Conservation (phyloP, 1,140 invertebrate species). For the Brachionus angularis region DNA sequence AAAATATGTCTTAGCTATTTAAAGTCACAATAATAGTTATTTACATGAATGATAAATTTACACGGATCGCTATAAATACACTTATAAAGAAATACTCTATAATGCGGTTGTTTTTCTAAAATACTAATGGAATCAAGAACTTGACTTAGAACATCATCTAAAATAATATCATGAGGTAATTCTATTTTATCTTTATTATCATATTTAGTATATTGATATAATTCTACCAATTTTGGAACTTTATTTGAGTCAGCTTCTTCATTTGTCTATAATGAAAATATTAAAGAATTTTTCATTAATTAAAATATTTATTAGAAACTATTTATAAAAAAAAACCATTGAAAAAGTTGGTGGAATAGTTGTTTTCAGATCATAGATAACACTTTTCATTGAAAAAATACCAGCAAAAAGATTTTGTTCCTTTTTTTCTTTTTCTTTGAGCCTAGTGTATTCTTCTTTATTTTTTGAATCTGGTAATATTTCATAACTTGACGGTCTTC, state of each 20-base stretch:
- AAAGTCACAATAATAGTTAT: too few species aligned
- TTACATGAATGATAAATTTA: slow-evolving; percentile 35
- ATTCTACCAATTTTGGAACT: slow-evolving; percentile 26
- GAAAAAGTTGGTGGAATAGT: slow-evolving; percentile 9
- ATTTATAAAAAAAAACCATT: too few species aligned
- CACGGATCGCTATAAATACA: background rate
- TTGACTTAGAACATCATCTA: slow-evolving; percentile 2
- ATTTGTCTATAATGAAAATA: slow-evolving; percentile 11
- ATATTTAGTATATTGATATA: slow-evolving; percentile 27
- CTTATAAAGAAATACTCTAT: background rate
- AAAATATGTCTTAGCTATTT: too few species aligned
- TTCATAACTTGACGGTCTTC: slow-evolving; percentile 17
- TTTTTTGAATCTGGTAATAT: slow-evolving; percentile 13
- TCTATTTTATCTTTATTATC: background rate
- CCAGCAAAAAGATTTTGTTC: slow-evolving; percentile 16
- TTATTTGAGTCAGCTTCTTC: slow-evolving; percentile 11
- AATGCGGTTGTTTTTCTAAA: slow-evolving; percentile 4
- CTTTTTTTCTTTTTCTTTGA: slow-evolving; percentile 27
- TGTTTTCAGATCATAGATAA: slow-evolving; percentile 15
- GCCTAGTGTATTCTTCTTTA: background rate
- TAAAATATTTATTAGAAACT: background rate
- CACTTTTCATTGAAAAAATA: slow-evolving; percentile 10
- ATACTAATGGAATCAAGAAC: slow-evolving; percentile 1
- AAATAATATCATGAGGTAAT: slow-evolving; percentile 1
- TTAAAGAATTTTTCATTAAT: background rate